These are phyloP conservation scores for Pseudorasbora parva DNA, from an alignment of 2,113 vertebrate species.

Conservation along the genomic window DNA sequence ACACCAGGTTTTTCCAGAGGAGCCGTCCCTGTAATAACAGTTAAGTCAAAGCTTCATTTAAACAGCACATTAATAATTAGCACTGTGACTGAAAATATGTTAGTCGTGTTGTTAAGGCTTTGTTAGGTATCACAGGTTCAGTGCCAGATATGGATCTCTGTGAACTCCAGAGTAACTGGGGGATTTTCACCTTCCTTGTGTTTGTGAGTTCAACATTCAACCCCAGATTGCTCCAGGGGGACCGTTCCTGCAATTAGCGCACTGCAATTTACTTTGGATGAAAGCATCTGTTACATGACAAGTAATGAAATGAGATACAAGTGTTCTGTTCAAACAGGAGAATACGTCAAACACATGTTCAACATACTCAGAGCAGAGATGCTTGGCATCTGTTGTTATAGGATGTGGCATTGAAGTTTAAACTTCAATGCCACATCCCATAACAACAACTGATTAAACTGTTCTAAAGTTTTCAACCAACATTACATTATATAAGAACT, in stretches of 20 bases:
- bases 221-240: slow-evolving; percentile 21
- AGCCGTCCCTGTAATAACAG: background rate
- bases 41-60: background rate
- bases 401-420: background rate
- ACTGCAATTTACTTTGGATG: slow-evolving; percentile 33
- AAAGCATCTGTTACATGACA: slow-evolving; percentile 41
- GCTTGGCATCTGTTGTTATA: background rate
- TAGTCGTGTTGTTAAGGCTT: background rate
- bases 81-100: background rate
- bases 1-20: background rate
- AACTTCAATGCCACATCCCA: too few species aligned
- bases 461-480: background rate
- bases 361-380: background rate
- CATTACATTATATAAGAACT: background rate
- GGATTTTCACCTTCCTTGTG: slow-evolving; percentile 40
- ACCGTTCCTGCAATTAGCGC: slow-evolving; percentile 28
- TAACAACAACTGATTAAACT: too few species aligned
- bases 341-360: background rate
- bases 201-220: background rate
- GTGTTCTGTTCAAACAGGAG: slow-evolving; percentile 5
- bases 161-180: slow-evolving; percentile 1
- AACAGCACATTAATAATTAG: slow-evolving; percentile 20
- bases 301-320: slow-evolving; percentile 35
- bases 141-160: background rate
- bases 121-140: background rate